A percentile compares a stretch with the other conserved stretches of the same genome.
These are phyloP conservation scores for Pitta sordida DNA, from an alignment of 2,113 vertebrate genomes.

Conservation along the genomic window DNA sequence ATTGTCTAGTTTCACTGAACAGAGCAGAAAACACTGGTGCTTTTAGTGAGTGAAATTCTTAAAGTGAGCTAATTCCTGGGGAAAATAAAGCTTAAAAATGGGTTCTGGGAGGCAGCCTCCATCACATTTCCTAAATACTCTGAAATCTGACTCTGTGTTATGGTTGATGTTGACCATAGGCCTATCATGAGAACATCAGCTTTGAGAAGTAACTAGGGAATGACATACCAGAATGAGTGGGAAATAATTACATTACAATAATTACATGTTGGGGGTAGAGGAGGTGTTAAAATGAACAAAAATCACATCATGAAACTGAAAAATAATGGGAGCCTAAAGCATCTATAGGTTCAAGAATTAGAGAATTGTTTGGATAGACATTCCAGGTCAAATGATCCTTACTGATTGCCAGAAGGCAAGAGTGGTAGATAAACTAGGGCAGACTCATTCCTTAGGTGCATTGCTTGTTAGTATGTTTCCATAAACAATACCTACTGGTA, in stretches of 20 bases:
- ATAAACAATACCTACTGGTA: background rate
- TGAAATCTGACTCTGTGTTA: background rate
- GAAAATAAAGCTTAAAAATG: background rate
- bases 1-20: background rate
- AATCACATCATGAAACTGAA: background rate
- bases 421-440: background rate
- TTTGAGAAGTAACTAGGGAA: background rate
- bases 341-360: background rate
- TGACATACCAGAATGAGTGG: background rate
- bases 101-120: background rate
- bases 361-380: background rate
- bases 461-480: background rate
- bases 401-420: background rate
- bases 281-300: background rate
- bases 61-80: background rate
- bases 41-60: background rate
- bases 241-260: background rate
- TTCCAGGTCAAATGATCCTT: background rate
- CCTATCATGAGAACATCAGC: background rate
- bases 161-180: background rate
- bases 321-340: background rate
- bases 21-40: background rate
- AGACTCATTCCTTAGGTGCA: background rate
- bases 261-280: accelerated
- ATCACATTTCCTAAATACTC: background rate